Evolutionary conservation across 2,888 invertebrate genomes (phyloP).

Genomic region (Eilema griseolum): DNA sequence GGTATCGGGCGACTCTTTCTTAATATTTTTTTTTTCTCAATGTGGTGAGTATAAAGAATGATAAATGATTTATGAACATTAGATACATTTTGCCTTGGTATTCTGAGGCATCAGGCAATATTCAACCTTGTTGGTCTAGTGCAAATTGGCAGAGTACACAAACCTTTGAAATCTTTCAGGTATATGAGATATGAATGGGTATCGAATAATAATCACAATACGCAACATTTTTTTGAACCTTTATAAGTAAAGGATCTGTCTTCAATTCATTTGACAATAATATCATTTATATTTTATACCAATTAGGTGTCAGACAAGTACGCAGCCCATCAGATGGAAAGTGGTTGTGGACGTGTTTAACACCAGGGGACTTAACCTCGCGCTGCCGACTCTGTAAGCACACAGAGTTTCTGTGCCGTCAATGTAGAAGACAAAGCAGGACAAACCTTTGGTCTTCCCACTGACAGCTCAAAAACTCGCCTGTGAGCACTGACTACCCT

Average conservation of each 20-base stretch:
- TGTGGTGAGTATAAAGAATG: background rate
- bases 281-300: background rate
- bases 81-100: background rate
- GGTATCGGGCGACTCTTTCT: background rate
- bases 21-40: too few relatives aligned
- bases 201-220: background rate
- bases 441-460: too few relatives aligned
- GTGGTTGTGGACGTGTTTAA: too few relatives aligned
- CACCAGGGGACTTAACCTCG: too few relatives aligned
- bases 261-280: background rate
- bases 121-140: conserved; percentile 3
- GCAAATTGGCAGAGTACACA: conserved; percentile 1
- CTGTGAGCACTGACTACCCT: too few relatives aligned
- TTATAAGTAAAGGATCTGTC: background rate
- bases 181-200: background rate
- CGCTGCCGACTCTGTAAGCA: too few relatives aligned
- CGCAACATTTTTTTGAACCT: background rate
- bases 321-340: too few relatives aligned
- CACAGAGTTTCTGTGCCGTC: too few relatives aligned
- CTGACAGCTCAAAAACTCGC: too few relatives aligned
- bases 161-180: conserved; percentile 3
- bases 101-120: background rate
- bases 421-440: too few relatives aligned
- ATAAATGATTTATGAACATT: background rate
- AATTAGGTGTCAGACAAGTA: too few relatives aligned